Evolutionary conservation across 2,113 vertebrate genomes (phyloP).

Genomic region (Climacteris rufus): DNA sequence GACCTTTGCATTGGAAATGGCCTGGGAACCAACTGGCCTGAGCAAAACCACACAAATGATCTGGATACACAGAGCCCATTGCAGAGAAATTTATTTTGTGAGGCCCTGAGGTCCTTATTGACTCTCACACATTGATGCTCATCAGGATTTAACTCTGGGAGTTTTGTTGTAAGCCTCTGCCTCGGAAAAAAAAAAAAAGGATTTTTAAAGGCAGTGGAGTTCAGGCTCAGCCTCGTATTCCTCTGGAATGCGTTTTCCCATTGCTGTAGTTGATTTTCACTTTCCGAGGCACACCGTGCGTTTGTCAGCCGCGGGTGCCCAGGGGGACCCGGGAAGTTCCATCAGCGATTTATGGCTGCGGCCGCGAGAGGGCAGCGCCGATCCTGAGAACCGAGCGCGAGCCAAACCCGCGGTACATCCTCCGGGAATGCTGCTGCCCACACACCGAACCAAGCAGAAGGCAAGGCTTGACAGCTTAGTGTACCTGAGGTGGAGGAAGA

Average conservation of each 20-base stretch:
- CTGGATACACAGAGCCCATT: background rate
- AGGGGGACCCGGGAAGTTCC: accelerated
- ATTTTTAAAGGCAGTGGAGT: background rate
- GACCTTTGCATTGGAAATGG: background rate
- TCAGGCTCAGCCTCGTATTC: background rate
- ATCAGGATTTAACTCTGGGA: background rate
- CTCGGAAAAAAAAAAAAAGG: background rate
- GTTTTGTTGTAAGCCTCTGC: background rate
- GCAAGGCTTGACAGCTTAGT: background rate
- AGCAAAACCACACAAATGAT: background rate
- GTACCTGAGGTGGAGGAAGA: background rate
- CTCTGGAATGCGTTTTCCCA: background rate
- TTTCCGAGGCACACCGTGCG: background rate
- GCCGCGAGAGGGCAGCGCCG: slow-evolving; percentile 50
- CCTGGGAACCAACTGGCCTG: background rate
- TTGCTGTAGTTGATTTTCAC: background rate
- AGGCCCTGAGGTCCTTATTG: background rate
- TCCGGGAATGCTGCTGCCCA: background rate
- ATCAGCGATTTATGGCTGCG: background rate
- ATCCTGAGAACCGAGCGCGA: background rate
- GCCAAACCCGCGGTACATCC: background rate
- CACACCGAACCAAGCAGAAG: background rate
- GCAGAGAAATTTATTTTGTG: background rate
- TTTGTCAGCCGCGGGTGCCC: background rate
- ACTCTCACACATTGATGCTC: background rate